Conservation (phyloP, 2,797 vertebrate genomes). For the Darevskia mixta region DNA sequence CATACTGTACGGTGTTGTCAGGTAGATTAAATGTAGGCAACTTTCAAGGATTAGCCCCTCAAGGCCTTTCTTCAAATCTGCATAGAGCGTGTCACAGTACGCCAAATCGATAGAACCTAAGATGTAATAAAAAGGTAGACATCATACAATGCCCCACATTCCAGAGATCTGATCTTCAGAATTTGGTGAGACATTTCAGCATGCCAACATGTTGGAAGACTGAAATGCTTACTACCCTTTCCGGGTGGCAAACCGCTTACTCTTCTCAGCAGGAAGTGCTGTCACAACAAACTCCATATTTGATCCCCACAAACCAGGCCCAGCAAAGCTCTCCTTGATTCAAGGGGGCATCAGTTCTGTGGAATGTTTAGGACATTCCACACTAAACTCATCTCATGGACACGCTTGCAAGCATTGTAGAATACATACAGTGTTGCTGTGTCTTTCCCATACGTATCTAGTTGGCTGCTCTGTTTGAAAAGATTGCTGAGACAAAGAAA, state of each 20-base stretch:
- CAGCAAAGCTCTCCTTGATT: neutral
- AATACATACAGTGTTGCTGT: neutral
- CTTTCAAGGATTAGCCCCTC: conserved; percentile 91
- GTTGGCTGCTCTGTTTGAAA: no score
- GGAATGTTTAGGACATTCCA: no score
- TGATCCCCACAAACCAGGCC: neutral
- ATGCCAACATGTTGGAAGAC: neutral
- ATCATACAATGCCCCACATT: neutral
- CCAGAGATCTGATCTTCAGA: neutral
- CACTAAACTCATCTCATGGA: neutral
- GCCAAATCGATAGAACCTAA: conserved; percentile 91
- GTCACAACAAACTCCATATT: neutral
- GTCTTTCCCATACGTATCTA: neutral
- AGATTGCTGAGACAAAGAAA: no score
- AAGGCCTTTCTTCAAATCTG: conserved; percentile 89
- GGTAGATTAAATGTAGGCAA: conserved; percentile 90
- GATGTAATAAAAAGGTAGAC: conserved; percentile 30
- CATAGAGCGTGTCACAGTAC: conserved; percentile 86
- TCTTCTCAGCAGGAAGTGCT: neutral
- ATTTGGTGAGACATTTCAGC: neutral
- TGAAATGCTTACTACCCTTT: neutral
- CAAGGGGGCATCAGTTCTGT: neutral
- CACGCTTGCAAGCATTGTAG: neutral
- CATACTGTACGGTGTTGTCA: conserved; percentile 92
- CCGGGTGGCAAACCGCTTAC: neutral